A percentile compares a stretch with the other conserved stretches of the same genome.
Evolutionary conservation across 2,888 invertebrate genomes (phyloP).

Genomic region (Taphrorychus bicolor): DNA sequence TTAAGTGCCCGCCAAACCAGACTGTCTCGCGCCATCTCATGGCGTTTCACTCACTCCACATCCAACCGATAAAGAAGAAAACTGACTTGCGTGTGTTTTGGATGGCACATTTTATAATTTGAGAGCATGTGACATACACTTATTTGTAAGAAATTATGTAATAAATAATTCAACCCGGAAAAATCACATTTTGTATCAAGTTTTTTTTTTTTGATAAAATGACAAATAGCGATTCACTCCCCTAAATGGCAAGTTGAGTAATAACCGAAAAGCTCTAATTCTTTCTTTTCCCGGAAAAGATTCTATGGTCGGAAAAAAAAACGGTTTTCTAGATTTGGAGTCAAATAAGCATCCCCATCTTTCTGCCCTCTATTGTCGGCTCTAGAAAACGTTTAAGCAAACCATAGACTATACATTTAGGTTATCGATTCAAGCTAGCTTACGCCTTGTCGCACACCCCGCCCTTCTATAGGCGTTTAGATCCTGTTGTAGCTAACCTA

Average conservation of each 20-base stretch:
- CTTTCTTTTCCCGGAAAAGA: background rate
- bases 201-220: background rate
- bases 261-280: background rate
- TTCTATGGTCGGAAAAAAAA: background rate
- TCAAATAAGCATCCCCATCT: background rate
- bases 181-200: background rate
- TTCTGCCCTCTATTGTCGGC: slow-evolving; percentile 33
- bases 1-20: slow-evolving; percentile 29
- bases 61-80: slow-evolving; percentile 20
- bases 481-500: slow-evolving; percentile 37
- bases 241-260: background rate
- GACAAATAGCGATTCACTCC: background rate
- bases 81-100: background rate
- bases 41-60: slow-evolving; percentile 1
- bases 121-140: background rate
- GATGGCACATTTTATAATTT: background rate
- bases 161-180: background rate
- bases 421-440: slow-evolving; percentile 39
- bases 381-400: slow-evolving; percentile 16
- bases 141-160: background rate
- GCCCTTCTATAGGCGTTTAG: slow-evolving; percentile 37
- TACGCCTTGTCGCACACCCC: slow-evolving; percentile 38
- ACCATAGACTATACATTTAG: slow-evolving; percentile 32
- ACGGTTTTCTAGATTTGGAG: background rate
- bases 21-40: slow-evolving; percentile 30